Percentiles rank a stretch among this genome's conserved stretches.
These are phyloP conservation scores for Procambarus virginalis DNA, from an alignment of 1,140 invertebrate species.

Conservation along the genomic window DNA sequence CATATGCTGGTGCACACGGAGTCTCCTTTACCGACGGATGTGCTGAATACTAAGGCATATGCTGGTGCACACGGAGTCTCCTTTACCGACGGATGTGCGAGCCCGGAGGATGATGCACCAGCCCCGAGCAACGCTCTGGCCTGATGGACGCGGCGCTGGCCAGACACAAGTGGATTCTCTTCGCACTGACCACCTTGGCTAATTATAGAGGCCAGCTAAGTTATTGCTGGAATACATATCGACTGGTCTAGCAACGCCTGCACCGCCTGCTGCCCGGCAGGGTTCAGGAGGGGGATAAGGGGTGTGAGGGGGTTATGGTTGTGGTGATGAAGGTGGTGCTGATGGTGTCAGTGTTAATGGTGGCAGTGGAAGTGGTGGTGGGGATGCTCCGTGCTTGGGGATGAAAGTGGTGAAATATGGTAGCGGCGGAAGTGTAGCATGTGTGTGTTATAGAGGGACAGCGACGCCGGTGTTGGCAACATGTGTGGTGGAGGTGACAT, in stretches of 20 bases:
- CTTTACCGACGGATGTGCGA: too few species aligned
- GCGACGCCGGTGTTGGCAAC: background rate
- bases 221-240: conserved; percentile 3
- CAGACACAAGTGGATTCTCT: background rate
- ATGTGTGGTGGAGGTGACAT: background rate
- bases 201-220: background rate
- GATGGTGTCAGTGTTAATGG: background rate
- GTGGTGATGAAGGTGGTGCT: background rate
- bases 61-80: too few species aligned
- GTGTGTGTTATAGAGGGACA: too few species aligned
- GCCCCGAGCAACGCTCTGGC: too few species aligned
- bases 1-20: too few species aligned
- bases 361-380: background rate
- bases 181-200: background rate
- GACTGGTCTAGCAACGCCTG: background rate
- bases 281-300: background rate
- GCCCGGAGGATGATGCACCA: too few species aligned
- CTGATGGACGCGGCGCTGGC: background rate
- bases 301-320: background rate
- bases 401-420: background rate
- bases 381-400: background rate
- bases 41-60: too few species aligned
- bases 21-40: too few species aligned
- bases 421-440: background rate
- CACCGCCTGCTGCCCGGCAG: background rate